Evolutionary conservation across 2,113 vertebrate species (phyloP), one percentile per base, ranked within the genome.

Genomic region (Hemichromis elongatus): DNA sequence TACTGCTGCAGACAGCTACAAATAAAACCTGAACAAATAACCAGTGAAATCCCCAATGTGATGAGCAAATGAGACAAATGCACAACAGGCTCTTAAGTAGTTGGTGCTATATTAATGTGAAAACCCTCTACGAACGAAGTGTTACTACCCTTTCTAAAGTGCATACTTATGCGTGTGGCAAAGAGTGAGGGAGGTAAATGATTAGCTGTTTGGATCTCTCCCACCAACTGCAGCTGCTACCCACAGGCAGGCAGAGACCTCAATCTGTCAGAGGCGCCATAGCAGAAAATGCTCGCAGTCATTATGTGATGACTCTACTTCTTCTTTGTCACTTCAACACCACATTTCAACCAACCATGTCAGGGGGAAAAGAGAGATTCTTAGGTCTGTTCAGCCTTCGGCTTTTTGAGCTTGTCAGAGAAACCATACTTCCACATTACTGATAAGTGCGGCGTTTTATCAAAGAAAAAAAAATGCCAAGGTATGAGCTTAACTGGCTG

Each of bases 251-350:
- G 81, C 90, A 90, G 70, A 93, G 92, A 94, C 93, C 96, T 95
- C 95, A 96, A 95, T 96, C 95, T 96, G 94, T 95, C 94, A 94
- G 73, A 75, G 61, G 50, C 45, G 16, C 86, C 91, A 63, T 4
- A 57, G 68, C 56, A 85, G 42, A 57, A 33, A 79, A 26, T 40
- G 28, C 88, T 87, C 9, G 9, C 90, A 88, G 90, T 84, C 83
- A 80, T 88, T 89, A 90, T 47, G 61, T 79, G 85, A 59, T 40
- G 21, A 33, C 80, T 88, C 85, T 80, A 75, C 75, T 89, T 40
- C 47, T 73, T 53, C 83, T 84, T 78, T 77, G 55, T 86, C 87
- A 88, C 50, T 18, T 55, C 73, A 61, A 30, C 83, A 53, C 45
- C 47, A 77, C 75, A 73, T 89, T 87, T 86, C 57, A 86, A 66